These are phyloP conservation scores for Calidris pygmaea DNA, from an alignment of 2,113 vertebrate genomes.

Conservation along the genomic window DNA sequence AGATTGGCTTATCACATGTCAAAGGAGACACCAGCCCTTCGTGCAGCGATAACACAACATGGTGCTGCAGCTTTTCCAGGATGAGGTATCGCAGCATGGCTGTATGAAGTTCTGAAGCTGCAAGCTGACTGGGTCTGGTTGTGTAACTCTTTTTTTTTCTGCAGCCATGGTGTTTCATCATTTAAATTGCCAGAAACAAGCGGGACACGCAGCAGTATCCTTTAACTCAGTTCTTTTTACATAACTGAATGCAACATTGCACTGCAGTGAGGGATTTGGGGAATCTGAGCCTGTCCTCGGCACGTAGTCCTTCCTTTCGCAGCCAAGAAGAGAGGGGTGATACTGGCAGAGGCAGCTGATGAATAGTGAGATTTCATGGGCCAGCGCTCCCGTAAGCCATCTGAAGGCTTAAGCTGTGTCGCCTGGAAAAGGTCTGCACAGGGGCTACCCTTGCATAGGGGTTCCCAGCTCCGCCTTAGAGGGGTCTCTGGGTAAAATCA, in stretches of 20 bases:
- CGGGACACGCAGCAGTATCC: neutral
- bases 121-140: neutral
- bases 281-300: neutral
- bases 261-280: neutral
- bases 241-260: neutral
- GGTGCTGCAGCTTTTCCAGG: neutral
- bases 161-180: neutral
- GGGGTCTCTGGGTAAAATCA: neutral
- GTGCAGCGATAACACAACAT: neutral
- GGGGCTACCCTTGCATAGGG: neutral
- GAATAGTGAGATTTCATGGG: neutral
- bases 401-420: neutral
- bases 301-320: neutral
- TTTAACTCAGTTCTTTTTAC: neutral
- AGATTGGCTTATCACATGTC: neutral
- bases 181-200: neutral
- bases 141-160: neutral
- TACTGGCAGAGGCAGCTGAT: neutral
- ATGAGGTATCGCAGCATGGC: neutral
- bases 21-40: neutral
- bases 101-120: rapidly evolving
- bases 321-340: constrained; percentile 1
- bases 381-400: neutral
- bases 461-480: neutral
- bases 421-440: neutral